Conservation (phyloP, 2,888 invertebrate species). For the Pteria penguin region DNA sequence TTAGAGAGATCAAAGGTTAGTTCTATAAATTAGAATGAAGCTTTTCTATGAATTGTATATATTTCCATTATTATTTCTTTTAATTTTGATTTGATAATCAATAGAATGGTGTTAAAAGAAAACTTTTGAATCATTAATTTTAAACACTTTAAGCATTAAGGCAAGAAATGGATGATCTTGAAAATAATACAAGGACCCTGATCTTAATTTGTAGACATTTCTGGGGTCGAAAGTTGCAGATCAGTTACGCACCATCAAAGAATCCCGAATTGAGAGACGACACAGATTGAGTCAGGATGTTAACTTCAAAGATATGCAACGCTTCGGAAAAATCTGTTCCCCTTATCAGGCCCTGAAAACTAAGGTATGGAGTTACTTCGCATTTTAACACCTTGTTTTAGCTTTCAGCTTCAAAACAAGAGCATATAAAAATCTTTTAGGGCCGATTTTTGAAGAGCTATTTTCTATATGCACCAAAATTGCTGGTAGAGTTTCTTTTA, state of each 20-base stretch:
- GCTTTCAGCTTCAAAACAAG: not conserved
- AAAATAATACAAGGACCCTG: no score
- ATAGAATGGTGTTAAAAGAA: no score
- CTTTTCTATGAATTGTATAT: no score
- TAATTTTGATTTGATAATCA: no score
- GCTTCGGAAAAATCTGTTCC: conserved; percentile 74
- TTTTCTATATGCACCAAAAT: no score
- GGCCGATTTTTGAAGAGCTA: no score
- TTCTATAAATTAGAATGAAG: no score
- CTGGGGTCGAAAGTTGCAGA: conserved; percentile 72
- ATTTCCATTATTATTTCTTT: not conserved
- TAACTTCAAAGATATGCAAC: conserved; percentile 66
- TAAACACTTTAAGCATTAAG: no score
- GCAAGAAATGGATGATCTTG: no score
- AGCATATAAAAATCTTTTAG: not conserved
- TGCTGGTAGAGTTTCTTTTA: no score
- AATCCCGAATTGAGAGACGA: conserved; percentile 62
- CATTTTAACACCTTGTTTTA: not conserved
- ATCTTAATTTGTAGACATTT: no score
- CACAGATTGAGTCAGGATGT: conserved; percentile 65
- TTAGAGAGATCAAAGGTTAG: conserved; percentile 66
- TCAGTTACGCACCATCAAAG: conserved; percentile 69
- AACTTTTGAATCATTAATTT: no score
- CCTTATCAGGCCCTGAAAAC: conserved; percentile 74
- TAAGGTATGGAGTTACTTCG: conserved; percentile 17